Evolutionary conservation across 2,888 invertebrate genomes (phyloP).

Genomic region (Prosapia bicincta): DNA sequence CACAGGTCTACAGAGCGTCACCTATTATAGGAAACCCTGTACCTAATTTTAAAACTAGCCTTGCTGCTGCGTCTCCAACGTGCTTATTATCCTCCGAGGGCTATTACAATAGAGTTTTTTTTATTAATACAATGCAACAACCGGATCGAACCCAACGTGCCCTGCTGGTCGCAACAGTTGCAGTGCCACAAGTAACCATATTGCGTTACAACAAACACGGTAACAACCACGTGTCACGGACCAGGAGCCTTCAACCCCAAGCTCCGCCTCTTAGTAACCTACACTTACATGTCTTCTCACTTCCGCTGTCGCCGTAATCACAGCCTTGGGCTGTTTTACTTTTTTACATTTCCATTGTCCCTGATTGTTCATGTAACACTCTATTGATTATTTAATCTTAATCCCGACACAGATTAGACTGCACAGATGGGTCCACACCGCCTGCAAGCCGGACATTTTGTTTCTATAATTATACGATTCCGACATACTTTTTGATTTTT

Average conservation of each 20-base stretch:
- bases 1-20: too few relatives aligned
- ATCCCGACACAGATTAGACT: not conserved
- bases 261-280: not conserved
- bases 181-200: slow-evolving; percentile 2
- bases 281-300: not conserved
- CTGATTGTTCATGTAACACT: not conserved
- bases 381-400: not conserved
- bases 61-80: too few relatives aligned
- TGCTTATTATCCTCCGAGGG: too few relatives aligned
- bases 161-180: not conserved
- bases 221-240: not conserved
- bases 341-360: not conserved
- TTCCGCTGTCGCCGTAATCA: not conserved
- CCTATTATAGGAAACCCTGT: too few relatives aligned
- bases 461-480: too few relatives aligned
- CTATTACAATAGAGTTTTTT: too few relatives aligned
- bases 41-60: too few relatives aligned
- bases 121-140: too few relatives aligned
- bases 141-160: too few relatives aligned
- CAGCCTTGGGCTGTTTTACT: not conserved
- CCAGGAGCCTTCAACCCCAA: not conserved
- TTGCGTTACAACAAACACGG: not conserved
- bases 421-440: not conserved
- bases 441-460: too few relatives aligned
- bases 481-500: too few relatives aligned